Conservation (phyloP, 2,797 vertebrate species). For the Micrastur ruficollis region DNA sequence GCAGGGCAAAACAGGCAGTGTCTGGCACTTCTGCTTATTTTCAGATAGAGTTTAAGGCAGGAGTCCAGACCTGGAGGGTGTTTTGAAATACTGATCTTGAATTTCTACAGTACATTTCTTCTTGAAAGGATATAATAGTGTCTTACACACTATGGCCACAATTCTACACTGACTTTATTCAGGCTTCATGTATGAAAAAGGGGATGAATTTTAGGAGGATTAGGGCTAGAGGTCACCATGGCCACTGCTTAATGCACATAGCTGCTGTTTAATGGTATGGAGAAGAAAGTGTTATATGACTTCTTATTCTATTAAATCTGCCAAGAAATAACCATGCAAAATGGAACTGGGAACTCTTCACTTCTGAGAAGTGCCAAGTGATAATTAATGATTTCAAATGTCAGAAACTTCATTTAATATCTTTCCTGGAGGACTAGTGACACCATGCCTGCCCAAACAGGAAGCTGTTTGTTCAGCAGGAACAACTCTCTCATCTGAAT, state of each 20-base stretch:
- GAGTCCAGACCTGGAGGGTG: constrained; percentile 10
- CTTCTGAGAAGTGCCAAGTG: neutral
- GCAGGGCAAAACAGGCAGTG: constrained; percentile 26
- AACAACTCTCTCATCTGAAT: neutral
- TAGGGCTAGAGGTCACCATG: neutral
- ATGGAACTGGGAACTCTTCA: neutral
- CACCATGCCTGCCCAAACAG: neutral
- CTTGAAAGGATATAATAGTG: neutral
- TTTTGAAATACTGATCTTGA: constrained; percentile 11
- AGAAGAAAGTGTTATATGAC: neutral
- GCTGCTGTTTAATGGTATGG: neutral
- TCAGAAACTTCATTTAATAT: neutral
- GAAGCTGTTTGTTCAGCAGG: no score
- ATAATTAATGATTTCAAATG: constrained; percentile 11
- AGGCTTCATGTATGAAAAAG: neutral
- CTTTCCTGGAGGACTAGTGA: neutral
- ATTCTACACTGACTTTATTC: neutral
- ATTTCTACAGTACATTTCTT: constrained; percentile 14
- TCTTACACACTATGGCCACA: neutral
- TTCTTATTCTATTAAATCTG: neutral
- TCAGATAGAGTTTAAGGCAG: constrained; percentile 35
- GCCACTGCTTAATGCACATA: neutral
- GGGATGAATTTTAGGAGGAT: neutral
- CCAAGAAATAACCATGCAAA: neutral
- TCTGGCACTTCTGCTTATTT: constrained; percentile 55